These are phyloP conservation scores for Bucorvus abyssinicus DNA, from an alignment of 2,797 vertebrate species.

Conservation along the genomic window DNA sequence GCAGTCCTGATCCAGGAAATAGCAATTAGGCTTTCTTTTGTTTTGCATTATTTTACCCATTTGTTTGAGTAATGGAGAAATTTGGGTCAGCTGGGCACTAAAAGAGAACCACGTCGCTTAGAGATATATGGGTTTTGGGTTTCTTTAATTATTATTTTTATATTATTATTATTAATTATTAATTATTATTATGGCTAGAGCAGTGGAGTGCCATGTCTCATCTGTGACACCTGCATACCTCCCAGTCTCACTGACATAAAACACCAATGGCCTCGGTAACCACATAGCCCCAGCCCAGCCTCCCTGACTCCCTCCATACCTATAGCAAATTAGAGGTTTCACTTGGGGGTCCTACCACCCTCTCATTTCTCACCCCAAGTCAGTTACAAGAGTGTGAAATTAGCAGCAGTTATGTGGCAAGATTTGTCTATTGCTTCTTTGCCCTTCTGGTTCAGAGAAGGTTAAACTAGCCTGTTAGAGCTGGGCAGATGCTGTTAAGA, in stretches of 20 bases:
- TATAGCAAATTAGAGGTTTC: rapidly evolving
- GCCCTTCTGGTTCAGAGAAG: not conserved
- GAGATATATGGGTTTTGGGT: not conserved
- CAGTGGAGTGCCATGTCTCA: rapidly evolving
- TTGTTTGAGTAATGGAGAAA: not conserved
- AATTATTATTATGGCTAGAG: no score
- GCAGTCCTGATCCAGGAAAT: not conserved
- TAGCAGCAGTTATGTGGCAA: not conserved
- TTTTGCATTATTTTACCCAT: not conserved
- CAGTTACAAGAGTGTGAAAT: not conserved
- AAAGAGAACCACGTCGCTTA: not conserved
- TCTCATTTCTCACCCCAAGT: not conserved
- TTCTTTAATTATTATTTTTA: not conserved
- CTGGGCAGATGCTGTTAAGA: not conserved
- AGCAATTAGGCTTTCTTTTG: not conserved
- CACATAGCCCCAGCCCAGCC: not conserved
- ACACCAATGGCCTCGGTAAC: not conserved
- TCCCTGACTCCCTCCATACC: not conserved
- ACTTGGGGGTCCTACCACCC: not conserved
- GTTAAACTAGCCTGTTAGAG: not conserved
- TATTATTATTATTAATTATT: no score
- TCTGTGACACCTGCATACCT: not conserved
- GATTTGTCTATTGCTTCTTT: not conserved
- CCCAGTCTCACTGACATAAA: not conserved
- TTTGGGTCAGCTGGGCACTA: not conserved